A percentile compares a stretch with the other conserved stretches of the same genome.
Evolutionary conservation across 2,888 invertebrate species (phyloP).

Genomic region (Mactromeris polynyma): DNA sequence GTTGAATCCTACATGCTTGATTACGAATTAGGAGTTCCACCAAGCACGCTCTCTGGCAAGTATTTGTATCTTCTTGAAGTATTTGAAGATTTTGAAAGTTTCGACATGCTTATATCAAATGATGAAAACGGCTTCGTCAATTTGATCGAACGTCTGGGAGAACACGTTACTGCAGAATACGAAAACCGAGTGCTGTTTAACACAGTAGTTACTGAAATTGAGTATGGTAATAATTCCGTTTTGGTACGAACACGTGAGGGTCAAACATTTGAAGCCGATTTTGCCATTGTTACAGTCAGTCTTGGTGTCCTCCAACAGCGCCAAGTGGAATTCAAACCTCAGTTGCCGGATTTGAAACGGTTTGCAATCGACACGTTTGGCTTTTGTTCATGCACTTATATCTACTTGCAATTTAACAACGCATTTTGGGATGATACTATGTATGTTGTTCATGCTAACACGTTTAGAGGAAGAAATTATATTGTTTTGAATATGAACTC

Average conservation of each 20-base stretch:
- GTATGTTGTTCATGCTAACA: slow-evolving; percentile 48
- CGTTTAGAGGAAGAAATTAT: slow-evolving; percentile 32
- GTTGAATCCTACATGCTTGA: slow-evolving; percentile 7
- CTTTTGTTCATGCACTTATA: slow-evolving; percentile 35
- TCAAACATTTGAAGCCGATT: slow-evolving; percentile 47
- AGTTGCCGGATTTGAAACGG: slow-evolving; percentile 56
- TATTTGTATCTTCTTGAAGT: slow-evolving; percentile 27
- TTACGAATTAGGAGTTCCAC: slow-evolving; percentile 34
- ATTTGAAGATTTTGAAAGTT: slow-evolving; percentile 33
- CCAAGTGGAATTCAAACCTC: slow-evolving; percentile 52
- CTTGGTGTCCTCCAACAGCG: slow-evolving; percentile 66
- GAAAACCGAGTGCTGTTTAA: slow-evolving; percentile 46
- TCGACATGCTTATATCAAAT: slow-evolving; percentile 30
- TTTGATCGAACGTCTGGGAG: slow-evolving; percentile 30
- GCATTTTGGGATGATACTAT: slow-evolving; percentile 62
- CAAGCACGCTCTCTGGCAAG: slow-evolving; percentile 40
- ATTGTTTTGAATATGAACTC: slow-evolving; percentile 57
- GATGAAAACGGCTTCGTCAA: slow-evolving; percentile 46
- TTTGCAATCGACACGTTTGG: slow-evolving; percentile 53
- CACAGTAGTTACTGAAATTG: slow-evolving; percentile 45
- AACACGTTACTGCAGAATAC: not conserved
- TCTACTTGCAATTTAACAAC: slow-evolving; percentile 56
- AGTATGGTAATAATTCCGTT: slow-evolving; percentile 37
- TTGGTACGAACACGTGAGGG: slow-evolving; percentile 48
- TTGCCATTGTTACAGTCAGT: slow-evolving; percentile 65